Evolutionary conservation across 1,140 invertebrate genomes (phyloP), one percentile per base, ranked within the genome.

Genomic region (Cydia amplana): DNA sequence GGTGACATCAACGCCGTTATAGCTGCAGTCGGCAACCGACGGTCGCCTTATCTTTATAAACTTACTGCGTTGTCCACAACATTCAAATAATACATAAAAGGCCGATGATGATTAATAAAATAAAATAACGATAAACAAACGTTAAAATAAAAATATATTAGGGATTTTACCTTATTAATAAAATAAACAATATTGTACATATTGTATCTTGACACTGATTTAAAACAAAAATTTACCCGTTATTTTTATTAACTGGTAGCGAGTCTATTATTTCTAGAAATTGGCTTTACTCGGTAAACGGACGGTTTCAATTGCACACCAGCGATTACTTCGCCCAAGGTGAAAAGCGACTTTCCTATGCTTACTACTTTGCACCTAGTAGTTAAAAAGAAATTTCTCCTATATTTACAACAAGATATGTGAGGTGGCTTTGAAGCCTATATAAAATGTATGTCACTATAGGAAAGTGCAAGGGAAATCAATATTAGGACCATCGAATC

Each of bases 281-380:
- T 79, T 75, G 72, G 72, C 64, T 79, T 60, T 72, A 75, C 76
- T 73, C 25, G 79, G 80, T 82, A 84, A 88, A 88, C 80, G 76
- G 78, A 86, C 76, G 82, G 86, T 89, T 86, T 84, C 83, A 84
- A 86, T 86, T 83, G 81, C 83, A 78, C 43, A 77, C 77, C 74
- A 76, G 73, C 80, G 76, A 86, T 84, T 84, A 84, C 78, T 80
- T 84, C 80, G 78, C 74, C 78, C 74, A 25, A 18, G 72, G 79
- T 82, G 81, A 80, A 84, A 84, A 83, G 75, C 73, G 77, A 78
- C 79, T 83, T 83, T 85, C 82, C 74, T 82, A 77, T 73, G 72
- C 72, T 73, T n/a, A 73, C 46, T 25, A 32, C 72, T 74, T 25
- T 20, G 32, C 55, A 60, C 72, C 7, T 73, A 40, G 46, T n/a